Conservation (phyloP, 2,113 vertebrate species). For the Marmota flaviventris region DNA sequence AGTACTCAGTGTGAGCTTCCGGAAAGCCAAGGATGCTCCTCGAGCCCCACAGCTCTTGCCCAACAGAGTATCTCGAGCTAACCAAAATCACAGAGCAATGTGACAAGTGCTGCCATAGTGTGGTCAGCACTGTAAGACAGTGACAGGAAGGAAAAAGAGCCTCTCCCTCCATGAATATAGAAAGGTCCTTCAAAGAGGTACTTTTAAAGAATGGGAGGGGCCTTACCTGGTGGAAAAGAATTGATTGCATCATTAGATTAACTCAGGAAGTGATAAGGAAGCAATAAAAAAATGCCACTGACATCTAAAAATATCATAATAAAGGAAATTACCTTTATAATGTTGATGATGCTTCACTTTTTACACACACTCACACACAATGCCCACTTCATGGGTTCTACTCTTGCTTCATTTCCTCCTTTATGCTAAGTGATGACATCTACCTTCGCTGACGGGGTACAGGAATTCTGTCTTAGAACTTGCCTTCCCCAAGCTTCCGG, state of each 20-base stretch:
- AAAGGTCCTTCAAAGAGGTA: not conserved
- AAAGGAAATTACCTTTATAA: constrained; percentile 53
- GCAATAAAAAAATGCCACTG: not conserved
- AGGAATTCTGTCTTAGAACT: not conserved
- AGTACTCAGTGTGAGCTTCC: not conserved
- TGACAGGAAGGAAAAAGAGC: not conserved
- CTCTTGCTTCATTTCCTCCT: constrained; percentile 80
- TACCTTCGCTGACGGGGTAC: not conserved
- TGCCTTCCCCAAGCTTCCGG: not conserved
- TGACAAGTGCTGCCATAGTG: not conserved
- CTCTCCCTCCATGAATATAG: not conserved
- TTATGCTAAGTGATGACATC: constrained; percentile 46
- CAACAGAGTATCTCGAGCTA: not conserved
- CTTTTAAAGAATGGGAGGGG: not conserved
- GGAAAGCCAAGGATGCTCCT: not conserved
- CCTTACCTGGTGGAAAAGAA: not conserved
- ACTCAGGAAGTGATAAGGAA: not conserved
- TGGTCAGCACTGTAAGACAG: not conserved
- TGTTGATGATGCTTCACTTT: not conserved
- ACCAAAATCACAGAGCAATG: not conserved
- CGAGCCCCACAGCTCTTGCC: not conserved
- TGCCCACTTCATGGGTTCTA: not conserved
- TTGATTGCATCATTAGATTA: not conserved
- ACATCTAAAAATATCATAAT: constrained; percentile 24
- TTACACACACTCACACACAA: not conserved